Conservation (phyloP, 2,113 vertebrate genomes). For the Ascaphus truei region DNA sequence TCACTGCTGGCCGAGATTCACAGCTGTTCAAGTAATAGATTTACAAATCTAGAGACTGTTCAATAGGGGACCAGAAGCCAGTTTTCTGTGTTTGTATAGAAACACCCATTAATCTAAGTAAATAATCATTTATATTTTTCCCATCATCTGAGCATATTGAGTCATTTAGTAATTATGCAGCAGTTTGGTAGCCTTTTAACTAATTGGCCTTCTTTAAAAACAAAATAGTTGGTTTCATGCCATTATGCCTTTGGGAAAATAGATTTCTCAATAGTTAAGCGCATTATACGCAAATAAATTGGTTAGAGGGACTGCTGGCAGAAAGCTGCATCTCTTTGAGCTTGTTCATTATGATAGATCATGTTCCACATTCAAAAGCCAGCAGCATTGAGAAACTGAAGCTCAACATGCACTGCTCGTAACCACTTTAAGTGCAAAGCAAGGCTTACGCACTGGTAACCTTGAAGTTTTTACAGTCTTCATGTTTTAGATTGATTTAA, state of each 20-base stretch:
- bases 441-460: background rate
- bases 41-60: background rate
- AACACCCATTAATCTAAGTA: background rate
- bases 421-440: background rate
- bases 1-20: too few relatives aligned
- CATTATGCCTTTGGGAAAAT: background rate
- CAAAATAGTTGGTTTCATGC: background rate
- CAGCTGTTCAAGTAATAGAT: background rate
- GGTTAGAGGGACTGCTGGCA: background rate
- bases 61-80: background rate
- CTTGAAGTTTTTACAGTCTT: too few relatives aligned
- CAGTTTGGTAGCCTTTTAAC: background rate
- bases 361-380: background rate
- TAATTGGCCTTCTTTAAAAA: background rate
- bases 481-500: too few relatives aligned
- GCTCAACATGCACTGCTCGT: background rate
- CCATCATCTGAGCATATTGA: background rate
- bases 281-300: background rate
- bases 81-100: background rate
- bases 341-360: background rate
- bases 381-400: too few relatives aligned
- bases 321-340: background rate
- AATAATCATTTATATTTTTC: constrained; percentile 8
- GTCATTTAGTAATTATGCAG: background rate
- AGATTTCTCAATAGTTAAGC: background rate